These are phyloP conservation scores for Mustela lutreola DNA, from an alignment of 2,113 vertebrate species.

Conservation along the genomic window DNA sequence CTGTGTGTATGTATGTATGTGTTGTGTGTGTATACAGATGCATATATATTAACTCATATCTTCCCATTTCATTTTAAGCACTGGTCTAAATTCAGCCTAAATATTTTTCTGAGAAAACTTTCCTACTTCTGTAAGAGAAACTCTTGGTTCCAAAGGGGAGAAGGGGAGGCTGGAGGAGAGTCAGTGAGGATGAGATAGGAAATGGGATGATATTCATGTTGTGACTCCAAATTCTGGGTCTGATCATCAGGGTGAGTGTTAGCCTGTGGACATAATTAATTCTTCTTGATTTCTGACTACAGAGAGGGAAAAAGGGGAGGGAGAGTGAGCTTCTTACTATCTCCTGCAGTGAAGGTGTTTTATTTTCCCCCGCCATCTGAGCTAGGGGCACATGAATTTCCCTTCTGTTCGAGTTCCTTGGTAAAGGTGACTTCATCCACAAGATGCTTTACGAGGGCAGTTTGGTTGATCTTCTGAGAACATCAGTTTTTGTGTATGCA, in stretches of 20 bases:
- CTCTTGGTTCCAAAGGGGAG: conserved; percentile 13
- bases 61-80: conserved; percentile 67
- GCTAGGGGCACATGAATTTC: neutral
- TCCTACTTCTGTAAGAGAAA: conserved; percentile 59
- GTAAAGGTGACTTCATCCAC: conserved; percentile 26
- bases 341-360: neutral
- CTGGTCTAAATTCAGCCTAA: conserved; percentile 55
- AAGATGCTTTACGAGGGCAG: conserved; percentile 21
- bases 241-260: conserved; percentile 24
- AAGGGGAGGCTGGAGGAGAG: neutral
- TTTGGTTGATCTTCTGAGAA: conserved; percentile 55
- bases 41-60: conserved; percentile 58
- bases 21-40: neutral
- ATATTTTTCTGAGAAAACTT: conserved; percentile 53
- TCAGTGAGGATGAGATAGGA: conserved; percentile 48
- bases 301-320: neutral
- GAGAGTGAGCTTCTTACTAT: neutral
- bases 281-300: neutral
- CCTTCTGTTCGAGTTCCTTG: neutral
- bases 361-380: neutral
- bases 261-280: neutral
- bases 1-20: neutral
- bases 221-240: conserved; percentile 65
- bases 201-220: conserved; percentile 4
- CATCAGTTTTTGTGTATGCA: conserved; percentile 16